Base-by-base conservation (phyloP, 2,113 vertebrate species). In the Bolborhynchus lineola region DNA sequence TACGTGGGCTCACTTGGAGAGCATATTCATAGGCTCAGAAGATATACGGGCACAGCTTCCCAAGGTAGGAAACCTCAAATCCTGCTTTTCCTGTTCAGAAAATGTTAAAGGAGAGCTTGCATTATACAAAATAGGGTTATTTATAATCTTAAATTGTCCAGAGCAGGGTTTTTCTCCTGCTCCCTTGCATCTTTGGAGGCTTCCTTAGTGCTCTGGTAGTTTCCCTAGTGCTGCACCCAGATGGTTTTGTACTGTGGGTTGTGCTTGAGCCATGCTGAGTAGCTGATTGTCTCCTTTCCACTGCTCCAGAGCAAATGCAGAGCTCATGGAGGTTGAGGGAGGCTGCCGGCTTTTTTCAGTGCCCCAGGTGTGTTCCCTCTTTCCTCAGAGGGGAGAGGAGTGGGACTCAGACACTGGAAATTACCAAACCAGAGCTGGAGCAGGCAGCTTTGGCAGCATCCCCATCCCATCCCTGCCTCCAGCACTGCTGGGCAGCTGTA, bases 1-100 rank as follows among this genome's bases (percentile, higher is more conserved):
- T 28, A 98, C 98, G 0, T 99, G 99, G 99, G 98, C 98, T 50
- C 99, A 99, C 95, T 97, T 99, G 91, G 99, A 99, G 90, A 99
- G 99, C 96, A 99, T 99, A 92, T 99, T 99, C 97, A 98, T 99
- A 17, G 99, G 99, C 69, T 99, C 99, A 0, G 99, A 99, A 78
- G 99, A 99, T 78, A 99, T 99, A 72, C 98, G 99, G 75, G 97
- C 98, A 24, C 99, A 99, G 95, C 98, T 99, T 79, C 99, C 99
- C 6, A 98, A 99, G 99, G 99, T 99, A 74, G 9, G 25, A 69
- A 33, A 23, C 18, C 63, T 44, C 50, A 70, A 1, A 19, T 50
- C 19, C 46, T 23, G 1, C 1, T 49, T 29, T 42, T 64, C 20
- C 37, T 21, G 5, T 16, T 20, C 7, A 37, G 41, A 4, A 94